These are phyloP conservation scores for Coelinius sp. DNA, from an alignment of 2,888 invertebrate genomes.

Conservation along the genomic window DNA sequence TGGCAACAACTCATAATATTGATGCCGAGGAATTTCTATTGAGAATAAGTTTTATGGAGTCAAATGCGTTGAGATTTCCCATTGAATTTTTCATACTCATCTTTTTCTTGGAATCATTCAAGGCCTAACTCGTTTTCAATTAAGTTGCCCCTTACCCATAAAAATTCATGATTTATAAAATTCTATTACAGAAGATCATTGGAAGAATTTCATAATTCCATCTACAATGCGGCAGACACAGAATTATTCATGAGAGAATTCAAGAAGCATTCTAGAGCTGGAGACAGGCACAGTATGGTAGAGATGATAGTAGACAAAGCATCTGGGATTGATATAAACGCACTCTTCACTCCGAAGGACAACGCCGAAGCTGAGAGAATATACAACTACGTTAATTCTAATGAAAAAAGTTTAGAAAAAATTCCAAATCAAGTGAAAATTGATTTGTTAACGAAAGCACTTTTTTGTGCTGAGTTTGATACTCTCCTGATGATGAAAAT, in stretches of 20 bases:
- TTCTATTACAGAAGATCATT: slow-evolving; percentile 24
- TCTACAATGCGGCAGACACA: slow-evolving; percentile 14
- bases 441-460: slow-evolving; percentile 54
- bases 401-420: slow-evolving; percentile 27
- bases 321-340: slow-evolving; percentile 45
- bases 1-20: too few relatives aligned
- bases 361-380: slow-evolving; percentile 50
- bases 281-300: slow-evolving; percentile 58
- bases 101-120: too few relatives aligned
- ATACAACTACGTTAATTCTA: slow-evolving; percentile 42
- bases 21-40: too few relatives aligned
- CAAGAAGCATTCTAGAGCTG: slow-evolving; percentile 45
- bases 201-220: slow-evolving; percentile 26
- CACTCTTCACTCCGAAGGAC: slow-evolving; percentile 56
- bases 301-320: slow-evolving; percentile 53
- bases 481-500: slow-evolving; percentile 52
- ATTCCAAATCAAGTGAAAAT: slow-evolving; percentile 27
- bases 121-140: too few relatives aligned
- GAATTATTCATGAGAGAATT: slow-evolving; percentile 48
- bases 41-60: too few relatives aligned
- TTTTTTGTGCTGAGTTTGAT: slow-evolving; percentile 55
- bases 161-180: not conserved
- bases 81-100: too few relatives aligned
- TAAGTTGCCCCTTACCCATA: too few relatives aligned
- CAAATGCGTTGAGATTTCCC: too few relatives aligned